Evolutionary conservation across 2,888 invertebrate genomes (phyloP).

Genomic region (Pyrocoelia pectoralis): DNA sequence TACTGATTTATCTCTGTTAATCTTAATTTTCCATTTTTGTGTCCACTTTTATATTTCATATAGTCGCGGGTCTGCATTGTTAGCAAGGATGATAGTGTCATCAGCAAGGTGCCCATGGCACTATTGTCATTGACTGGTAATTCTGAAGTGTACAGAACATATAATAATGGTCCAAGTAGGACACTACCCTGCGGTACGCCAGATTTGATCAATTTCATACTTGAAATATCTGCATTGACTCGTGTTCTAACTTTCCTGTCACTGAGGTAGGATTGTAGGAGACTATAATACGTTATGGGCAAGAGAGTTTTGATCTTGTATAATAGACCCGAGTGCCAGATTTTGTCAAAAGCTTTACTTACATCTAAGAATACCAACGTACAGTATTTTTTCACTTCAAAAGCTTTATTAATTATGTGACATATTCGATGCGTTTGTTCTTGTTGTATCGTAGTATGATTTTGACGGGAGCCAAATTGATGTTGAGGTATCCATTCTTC

Average conservation of each 20-base stretch:
- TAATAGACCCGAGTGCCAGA: constrained; percentile 15
- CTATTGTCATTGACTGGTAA: too few species aligned
- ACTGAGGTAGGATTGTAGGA: neutral
- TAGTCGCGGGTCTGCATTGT: constrained; percentile 1
- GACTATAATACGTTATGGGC: constrained; percentile 1
- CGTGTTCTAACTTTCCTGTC: constrained; percentile 11
- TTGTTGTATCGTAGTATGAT: constrained; percentile 15
- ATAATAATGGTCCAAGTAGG: constrained; percentile 8
- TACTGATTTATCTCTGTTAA: constrained; percentile 5
- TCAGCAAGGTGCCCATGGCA: constrained; percentile 14
- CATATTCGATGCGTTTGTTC: neutral
- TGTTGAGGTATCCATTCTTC: constrained; percentile 13
- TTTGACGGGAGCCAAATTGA: constrained; percentile 15
- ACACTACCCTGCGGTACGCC: constrained; percentile 9
- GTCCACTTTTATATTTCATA: neutral
- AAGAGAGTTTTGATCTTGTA: constrained; percentile 13
- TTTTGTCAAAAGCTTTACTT: too few species aligned
- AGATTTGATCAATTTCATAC: too few species aligned
- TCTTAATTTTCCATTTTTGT: constrained; percentile 3
- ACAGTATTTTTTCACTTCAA: too few species aligned
- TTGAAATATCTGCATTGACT: constrained; percentile 13
- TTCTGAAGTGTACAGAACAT: constrained; percentile 16
- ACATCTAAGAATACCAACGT: too few species aligned
- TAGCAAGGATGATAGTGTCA: constrained; percentile 8
- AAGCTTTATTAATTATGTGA: constrained; percentile 10